Evolutionary conservation across 2,113 vertebrate species (phyloP), one percentile per base, ranked within the genome.

Genomic region (Miniopterus natalensis): DNA sequence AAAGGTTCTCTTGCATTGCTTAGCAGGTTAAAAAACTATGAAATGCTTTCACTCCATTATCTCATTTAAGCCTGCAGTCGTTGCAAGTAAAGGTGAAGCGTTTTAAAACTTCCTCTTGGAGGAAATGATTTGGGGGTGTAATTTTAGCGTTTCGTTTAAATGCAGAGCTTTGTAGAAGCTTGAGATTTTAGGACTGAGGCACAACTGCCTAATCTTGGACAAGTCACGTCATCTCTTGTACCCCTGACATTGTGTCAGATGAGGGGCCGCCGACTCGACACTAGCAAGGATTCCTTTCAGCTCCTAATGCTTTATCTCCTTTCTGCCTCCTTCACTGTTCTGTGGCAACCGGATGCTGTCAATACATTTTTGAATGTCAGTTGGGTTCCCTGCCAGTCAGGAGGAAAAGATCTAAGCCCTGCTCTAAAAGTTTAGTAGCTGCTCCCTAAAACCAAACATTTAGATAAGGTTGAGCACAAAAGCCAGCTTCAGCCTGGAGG

Each of bases 21-120:
- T 91, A 40, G 15, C 31, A 74, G 53, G 53, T 40, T 80, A 55
- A 31, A 95, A 95, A 73, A 12, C 80, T 73, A 55, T 1, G 42
- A 77, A 84, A 53, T 8, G 18, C 18, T 51, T 70, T 73, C 36
- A 71, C 66, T 3, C 27, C 4, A 1, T 77, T 94, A n/a, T 31
- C 66, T 87, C 73, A 53, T 73, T 73, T 68, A 95, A 65, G 63
- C 13, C 17, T 31, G 42, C 83, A 36, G 42, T 79, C 18, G 25
- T 36, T 94, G n/a, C 70, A 91, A 81, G 42, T 93, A 84, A 77
- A 68, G 40, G 80, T 36, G 14, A 84, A 77, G 29, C 45, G 14
- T 70, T 95, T 78, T 92, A 74, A 81, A 55, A 49, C 13, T 71
- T 81, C 4, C 3, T 79, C 15, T 80, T 68, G 12, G 21, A 80